Evolutionary conservation across 1,140 invertebrate genomes (phyloP).

Genomic region (Aricia agestis): DNA sequence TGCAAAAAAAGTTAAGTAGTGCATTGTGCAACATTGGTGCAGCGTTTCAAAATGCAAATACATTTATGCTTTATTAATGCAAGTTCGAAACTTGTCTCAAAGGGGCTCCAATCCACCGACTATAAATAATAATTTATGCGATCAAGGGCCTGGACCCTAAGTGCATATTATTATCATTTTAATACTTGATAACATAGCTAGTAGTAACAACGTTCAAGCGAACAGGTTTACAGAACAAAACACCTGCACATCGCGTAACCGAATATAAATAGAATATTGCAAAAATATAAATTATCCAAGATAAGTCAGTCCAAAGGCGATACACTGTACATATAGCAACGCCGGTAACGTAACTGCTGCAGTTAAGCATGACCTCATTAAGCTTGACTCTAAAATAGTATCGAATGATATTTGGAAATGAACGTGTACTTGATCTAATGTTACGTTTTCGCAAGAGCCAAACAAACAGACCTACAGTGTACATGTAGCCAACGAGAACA

Average conservation of each 20-base stretch:
- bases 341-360: not conserved
- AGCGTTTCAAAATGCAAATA: conserved; percentile 11
- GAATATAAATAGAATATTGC: not conserved
- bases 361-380: not conserved
- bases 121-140: conserved; percentile 40
- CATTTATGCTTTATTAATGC: conserved; percentile 26
- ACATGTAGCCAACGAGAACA: conserved; percentile 14
- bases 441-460: conserved; percentile 12
- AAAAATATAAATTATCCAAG: not conserved
- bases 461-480: not conserved
- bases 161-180: conserved; percentile 1
- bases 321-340: not conserved
- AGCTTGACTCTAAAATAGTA: not conserved
- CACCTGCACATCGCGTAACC: not conserved
- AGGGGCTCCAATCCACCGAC: conserved; percentile 23
- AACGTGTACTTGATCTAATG: conserved; percentile 1
- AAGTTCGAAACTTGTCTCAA: conserved; percentile 31
- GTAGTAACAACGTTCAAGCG: not conserved
- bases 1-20: too few species aligned
- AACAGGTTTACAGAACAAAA: conserved; percentile 5
- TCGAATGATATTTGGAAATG: conserved; percentile 3
- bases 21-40: too few species aligned
- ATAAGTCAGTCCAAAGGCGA: not conserved
- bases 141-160: conserved; percentile 19
- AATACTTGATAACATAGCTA: not conserved